phyloP scores from a whole-genome alignment of 2,888 invertebrate genomes.

The Cotesia congregata region DNA sequence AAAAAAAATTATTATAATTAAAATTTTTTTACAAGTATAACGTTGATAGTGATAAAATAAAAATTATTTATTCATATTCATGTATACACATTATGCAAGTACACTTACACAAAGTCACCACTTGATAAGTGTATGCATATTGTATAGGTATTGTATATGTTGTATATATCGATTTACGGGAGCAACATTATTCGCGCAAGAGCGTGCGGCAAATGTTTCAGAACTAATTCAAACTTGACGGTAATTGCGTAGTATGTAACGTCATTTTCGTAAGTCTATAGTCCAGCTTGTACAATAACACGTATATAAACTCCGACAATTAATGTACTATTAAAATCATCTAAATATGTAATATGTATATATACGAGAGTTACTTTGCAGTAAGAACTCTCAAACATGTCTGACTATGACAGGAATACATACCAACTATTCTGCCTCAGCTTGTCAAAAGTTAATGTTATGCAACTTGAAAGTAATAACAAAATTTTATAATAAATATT shows the following conservation, averaged over 20 bases:
- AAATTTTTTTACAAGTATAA: not conserved
- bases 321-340: constrained; percentile 24
- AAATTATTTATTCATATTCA: not conserved
- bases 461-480: not conserved
- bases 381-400: not conserved
- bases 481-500: constrained; percentile 53
- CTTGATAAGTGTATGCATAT: not conserved
- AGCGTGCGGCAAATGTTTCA: constrained; percentile 63
- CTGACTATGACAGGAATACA: not conserved
- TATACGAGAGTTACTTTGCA: not conserved
- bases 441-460: not conserved
- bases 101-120: not conserved
- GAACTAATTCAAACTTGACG: constrained; percentile 66
- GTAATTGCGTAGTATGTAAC: constrained; percentile 37
- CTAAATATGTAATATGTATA: not conserved
- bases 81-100: not conserved
- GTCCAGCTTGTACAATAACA: constrained; percentile 23
- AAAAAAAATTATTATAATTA: too few relatives aligned
- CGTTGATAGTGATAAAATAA: not conserved
- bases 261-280: constrained; percentile 38
- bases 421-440: not conserved
- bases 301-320: constrained; percentile 1
- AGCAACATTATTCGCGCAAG: constrained; percentile 20
- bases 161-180: constrained; percentile 25
- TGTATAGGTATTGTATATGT: constrained; percentile 9